Evolutionary conservation across 2,888 invertebrate species (phyloP).

Genomic region (Ophion costatus): DNA sequence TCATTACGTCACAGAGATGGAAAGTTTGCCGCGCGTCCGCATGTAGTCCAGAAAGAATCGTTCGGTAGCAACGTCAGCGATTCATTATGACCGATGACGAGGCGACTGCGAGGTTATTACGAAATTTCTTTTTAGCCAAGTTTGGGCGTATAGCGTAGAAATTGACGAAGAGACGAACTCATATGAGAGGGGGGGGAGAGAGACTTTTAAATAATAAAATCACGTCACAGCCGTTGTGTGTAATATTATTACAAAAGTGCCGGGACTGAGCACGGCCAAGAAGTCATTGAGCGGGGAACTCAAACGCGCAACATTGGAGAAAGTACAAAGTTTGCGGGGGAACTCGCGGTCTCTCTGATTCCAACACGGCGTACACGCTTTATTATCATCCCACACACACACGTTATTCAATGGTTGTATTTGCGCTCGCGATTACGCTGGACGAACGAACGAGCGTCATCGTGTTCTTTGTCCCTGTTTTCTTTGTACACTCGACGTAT

Average conservation of each 20-base stretch:
- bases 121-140: constrained; percentile 25
- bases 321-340: constrained; percentile 29
- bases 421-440: too few relatives aligned
- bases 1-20: too few relatives aligned
- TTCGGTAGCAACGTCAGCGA: constrained; percentile 13
- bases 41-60: not conserved
- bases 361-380: not conserved
- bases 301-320: constrained; percentile 36
- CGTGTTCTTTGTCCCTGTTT: not conserved
- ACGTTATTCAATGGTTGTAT: not conserved
- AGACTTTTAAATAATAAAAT: not conserved
- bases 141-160: constrained; percentile 1
- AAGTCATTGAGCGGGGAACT: not conserved
- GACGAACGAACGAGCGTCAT: not conserved
- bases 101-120: constrained; percentile 10
- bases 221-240: not conserved
- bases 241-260: constrained; percentile 27
- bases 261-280: not conserved
- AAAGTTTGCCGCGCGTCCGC: not conserved
- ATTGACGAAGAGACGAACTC: not conserved
- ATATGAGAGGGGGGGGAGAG: not conserved
- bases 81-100: constrained; percentile 29
- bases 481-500: too few relatives aligned
- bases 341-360: not conserved
- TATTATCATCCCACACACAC: constrained; percentile 19